phyloP scores from a whole-genome alignment of 2,888 invertebrate genomes.

The Meloe dianella region DNA sequence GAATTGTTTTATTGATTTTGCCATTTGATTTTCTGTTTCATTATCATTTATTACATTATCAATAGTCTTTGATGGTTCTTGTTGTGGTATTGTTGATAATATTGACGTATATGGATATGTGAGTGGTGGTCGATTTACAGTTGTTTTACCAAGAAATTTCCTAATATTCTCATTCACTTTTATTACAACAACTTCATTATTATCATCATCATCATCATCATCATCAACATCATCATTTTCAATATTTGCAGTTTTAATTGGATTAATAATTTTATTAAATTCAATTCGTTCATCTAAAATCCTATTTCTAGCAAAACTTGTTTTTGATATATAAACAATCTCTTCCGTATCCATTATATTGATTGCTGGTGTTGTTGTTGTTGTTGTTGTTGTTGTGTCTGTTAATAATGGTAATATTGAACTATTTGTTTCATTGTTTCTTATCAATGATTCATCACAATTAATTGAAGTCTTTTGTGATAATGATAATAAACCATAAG shows the following conservation, averaged over 20 bases:
- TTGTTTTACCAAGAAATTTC: conserved; percentile 54
- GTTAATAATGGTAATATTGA: conserved; percentile 21
- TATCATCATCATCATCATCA: conserved; percentile 16
- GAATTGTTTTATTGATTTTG: conserved; percentile 58
- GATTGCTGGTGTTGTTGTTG: conserved; percentile 16
- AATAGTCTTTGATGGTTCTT: conserved; percentile 8
- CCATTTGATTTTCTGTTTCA: conserved; percentile 29
- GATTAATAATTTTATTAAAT: conserved; percentile 11
- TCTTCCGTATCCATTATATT: conserved; percentile 55
- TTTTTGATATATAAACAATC: conserved; percentile 55
- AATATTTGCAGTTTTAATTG: neutral
- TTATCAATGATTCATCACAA: conserved; percentile 14
- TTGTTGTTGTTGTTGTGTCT: conserved; percentile 8
- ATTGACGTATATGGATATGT: conserved; percentile 69
- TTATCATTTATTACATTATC: conserved; percentile 51
- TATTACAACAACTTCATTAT: too few species aligned
- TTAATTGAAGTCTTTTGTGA: conserved; percentile 63
- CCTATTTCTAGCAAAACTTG: conserved; percentile 58
- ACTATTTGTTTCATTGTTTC: conserved; percentile 12
- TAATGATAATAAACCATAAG: conserved; percentile 79
- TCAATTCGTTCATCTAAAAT: conserved; percentile 49
- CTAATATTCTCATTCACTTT: conserved; percentile 31
- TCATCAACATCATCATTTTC: neutral
- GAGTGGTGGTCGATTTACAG: conserved; percentile 68
- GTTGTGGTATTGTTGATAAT: conserved; percentile 17